phyloP scores from a whole-genome alignment of 2,888 invertebrate genomes.

The Trissolcus japonicus region DNA sequence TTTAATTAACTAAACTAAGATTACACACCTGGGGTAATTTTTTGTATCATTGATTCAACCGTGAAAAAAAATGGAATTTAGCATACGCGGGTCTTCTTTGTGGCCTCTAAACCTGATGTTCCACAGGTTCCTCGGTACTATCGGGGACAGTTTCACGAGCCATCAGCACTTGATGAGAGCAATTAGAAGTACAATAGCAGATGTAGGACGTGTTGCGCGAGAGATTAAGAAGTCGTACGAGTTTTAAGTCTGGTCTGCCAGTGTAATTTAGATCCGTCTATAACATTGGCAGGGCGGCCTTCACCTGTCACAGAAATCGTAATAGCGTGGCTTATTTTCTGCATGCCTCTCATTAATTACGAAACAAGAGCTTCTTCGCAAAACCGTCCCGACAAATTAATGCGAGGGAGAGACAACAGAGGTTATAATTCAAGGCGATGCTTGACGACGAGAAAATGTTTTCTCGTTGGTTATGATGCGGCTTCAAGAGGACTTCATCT shows the following conservation, averaged over 20 bases:
- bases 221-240: slow-evolving; percentile 74
- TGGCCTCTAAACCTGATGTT: slow-evolving; percentile 59
- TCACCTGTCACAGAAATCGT: slow-evolving; percentile 24
- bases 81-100: slow-evolving; percentile 66
- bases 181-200: slow-evolving; percentile 65
- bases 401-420: too few relatives aligned
- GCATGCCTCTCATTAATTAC: too few relatives aligned
- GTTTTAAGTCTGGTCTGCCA: slow-evolving; percentile 59
- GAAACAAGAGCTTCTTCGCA: neutral
- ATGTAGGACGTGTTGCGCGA: slow-evolving; percentile 72
- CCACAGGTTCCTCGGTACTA: slow-evolving; percentile 34
- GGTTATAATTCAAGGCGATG: slow-evolving; percentile 17
- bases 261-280: slow-evolving; percentile 70
- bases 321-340: slow-evolving; percentile 11
- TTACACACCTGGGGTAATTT: slow-evolving; percentile 33
- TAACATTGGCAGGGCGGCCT: slow-evolving; percentile 41
- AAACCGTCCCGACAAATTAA: too few relatives aligned
- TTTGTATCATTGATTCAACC: slow-evolving; percentile 14
- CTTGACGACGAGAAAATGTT: slow-evolving; percentile 15
- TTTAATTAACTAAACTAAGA: too few relatives aligned
- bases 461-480: slow-evolving; percentile 35
- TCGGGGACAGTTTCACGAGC: slow-evolving; percentile 56
- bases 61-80: slow-evolving; percentile 54
- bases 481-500: slow-evolving; percentile 69
- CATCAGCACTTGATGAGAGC: slow-evolving; percentile 67